Evolutionary conservation across 2,797 vertebrate genomes (phyloP).

Genomic region (Typhlichthys subterraneus): DNA sequence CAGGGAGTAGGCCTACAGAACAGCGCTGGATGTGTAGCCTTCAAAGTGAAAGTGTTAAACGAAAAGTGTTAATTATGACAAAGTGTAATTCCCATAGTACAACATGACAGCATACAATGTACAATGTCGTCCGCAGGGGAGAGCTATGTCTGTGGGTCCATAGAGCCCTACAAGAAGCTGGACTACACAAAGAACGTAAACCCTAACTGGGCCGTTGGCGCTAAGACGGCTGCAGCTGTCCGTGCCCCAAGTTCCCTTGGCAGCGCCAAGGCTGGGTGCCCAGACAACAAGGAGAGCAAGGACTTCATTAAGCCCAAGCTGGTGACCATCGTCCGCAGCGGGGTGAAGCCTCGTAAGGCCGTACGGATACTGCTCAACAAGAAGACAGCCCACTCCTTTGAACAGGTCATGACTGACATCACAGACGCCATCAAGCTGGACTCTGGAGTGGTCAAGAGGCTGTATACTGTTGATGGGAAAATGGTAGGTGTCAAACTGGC

Average conservation of each 20-base stretch:
- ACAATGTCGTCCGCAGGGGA: constrained; percentile 78
- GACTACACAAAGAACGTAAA: constrained; percentile 98
- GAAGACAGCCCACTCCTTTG: constrained; percentile 96
- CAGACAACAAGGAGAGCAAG: constrained; percentile 85
- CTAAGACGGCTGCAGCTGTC: constrained; percentile 76
- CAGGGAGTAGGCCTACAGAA: too few relatives aligned
- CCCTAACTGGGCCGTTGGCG: constrained; percentile 95
- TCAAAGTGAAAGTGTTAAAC: too few relatives aligned
- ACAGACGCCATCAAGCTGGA: constrained; percentile 97
- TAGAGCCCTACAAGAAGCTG: constrained; percentile 93
- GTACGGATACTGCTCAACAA: constrained; percentile 95
- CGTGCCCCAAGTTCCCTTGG: constrained; percentile 85
- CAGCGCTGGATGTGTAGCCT: too few relatives aligned
- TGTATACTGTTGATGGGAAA: constrained; percentile 95
- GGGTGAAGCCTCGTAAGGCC: constrained; percentile 95
- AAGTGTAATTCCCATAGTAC: too few relatives aligned
- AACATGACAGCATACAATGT: too few relatives aligned
- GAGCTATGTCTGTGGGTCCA: constrained; percentile 95
- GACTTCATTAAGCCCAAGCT: constrained; percentile 97
- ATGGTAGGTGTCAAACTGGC: constrained; percentile 78
- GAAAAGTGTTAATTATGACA: too few relatives aligned
- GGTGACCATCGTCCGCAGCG: constrained; percentile 95
- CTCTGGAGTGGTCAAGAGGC: constrained; percentile 90
- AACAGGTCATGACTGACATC: constrained; percentile 96
- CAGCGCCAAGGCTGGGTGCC: constrained; percentile 79